Evolutionary conservation across 2,888 invertebrate genomes (phyloP), one percentile per base, ranked within the genome.

Genomic region (Campoletis raptor): DNA sequence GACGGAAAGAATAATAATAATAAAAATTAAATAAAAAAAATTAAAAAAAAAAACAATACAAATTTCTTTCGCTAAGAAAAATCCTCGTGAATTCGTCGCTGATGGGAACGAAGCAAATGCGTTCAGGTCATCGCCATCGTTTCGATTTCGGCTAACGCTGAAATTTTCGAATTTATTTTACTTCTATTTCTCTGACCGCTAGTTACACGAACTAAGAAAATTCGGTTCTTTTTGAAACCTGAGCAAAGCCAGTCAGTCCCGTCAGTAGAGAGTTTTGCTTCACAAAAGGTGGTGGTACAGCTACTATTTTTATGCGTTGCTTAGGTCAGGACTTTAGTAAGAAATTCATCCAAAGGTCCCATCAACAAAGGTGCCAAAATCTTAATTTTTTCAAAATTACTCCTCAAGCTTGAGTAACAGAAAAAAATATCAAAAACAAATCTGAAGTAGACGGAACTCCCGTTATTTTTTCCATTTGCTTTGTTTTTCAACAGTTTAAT

Each of bases 1-100:
- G 66, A 67, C 52, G 4, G 37, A 81, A 72, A 42, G 73, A 52
- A 24, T 67, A 74, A 45, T 37, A 81, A n/a, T n/a, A 30, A 30
- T 2, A 30, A 30, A 30, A 30, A 30, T 30, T 30, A 30, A 30
- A 30, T 30, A 30, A 30, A 30, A 72, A 37, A 37, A n/a, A n/a
- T n/a, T n/a, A 78, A 36, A 42, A 72, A 37, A 37, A 61, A 37
- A 36, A n/a, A 37, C 37, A 30, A 24, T 76, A 64, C 15, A 24
- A 15, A 73, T 76, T 66, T 77, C 37, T n/a, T 78, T 78, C 36
- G 15, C 24, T 64, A 18, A 30, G 12, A 66, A 66, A 36, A 18
- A 15, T 30, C 12, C 64, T 36, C 54, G 61, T 61, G 30, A 12
- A 61, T 6, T 61, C 61, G 61, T 10, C 15, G 61, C 61, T 61